Base-by-base conservation (phyloP, 92 coral and sea anemone genomes). In the Palythoa heliodiscus region DNA sequence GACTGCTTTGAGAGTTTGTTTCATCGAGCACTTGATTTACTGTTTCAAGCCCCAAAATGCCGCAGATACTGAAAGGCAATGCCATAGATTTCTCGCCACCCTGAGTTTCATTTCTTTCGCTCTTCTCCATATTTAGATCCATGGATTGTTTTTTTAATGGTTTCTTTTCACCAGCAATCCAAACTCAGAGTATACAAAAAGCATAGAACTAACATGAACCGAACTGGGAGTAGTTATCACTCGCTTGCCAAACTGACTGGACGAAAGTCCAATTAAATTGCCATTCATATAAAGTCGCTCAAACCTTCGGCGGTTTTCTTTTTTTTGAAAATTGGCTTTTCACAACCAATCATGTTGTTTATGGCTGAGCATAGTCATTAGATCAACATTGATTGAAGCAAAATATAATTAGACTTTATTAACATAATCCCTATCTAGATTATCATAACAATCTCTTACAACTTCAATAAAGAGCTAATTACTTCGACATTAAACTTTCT, bases 381-480 rank as follows among this genome's bases (percentile, higher is more conserved):
- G 86, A 90, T 90, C 91, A 93, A 93, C 98, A 92, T 92, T 90
- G 89, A 87, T 89, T 89, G 91, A 90, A 92, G 89, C 86, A 88
- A 92, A 94, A 92, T 94, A 94, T 92, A 94, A 94, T 94, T 89
- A 94, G 95, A 90, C 89, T 86, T 90, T 88, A 94, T 94, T 94
- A 94, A 92, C 95, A 94, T 94, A 94, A 94, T 94, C 95, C 92
- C 93, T 88, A 94, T 90, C 91, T 88, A 88, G 98, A 94, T 97
- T 97, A 95, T 91, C 99, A 97, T 97, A 97, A 97, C 99, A 97
- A 97, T 97, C 98, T 95, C 95, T 92, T 95, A 95, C 93, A 91
- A 92, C 90, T 89, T 91, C 96, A 97, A 97, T 97, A 94, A 97
- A 94, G 92, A 93, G 97, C 97, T 93, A 97, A 94, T 97, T 94